Percentiles rank a stretch among this genome's conserved stretches.
Evolutionary conservation across 1,140 invertebrate genomes (phyloP).

Genomic region (Brachionus paranguensis): DNA sequence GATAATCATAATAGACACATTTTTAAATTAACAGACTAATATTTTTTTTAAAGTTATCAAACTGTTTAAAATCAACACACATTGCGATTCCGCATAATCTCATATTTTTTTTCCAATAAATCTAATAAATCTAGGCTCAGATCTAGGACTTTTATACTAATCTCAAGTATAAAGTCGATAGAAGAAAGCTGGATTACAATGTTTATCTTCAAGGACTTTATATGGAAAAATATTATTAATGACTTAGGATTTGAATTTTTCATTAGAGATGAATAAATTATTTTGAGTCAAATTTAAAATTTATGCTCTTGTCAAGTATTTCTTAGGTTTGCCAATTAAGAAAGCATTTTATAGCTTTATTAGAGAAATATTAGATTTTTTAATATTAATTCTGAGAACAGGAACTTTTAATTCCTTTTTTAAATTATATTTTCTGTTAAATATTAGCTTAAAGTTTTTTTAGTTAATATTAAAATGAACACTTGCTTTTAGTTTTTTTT

Average conservation of each 20-base stretch:
- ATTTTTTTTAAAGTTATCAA: neutral
- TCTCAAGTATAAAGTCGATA: neutral
- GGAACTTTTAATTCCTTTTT: neutral
- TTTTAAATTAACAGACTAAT: constrained; percentile 7
- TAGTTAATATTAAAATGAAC: no score
- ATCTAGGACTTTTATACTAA: neutral
- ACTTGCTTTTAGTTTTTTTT: no score
- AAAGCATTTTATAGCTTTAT: neutral
- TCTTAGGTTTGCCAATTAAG: neutral
- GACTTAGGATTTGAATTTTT: neutral
- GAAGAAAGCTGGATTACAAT: neutral
- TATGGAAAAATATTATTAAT: neutral
- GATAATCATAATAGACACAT: neutral
- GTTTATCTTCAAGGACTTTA: neutral
- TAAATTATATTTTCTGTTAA: no score
- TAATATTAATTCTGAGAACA: neutral
- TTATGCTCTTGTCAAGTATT: neutral
- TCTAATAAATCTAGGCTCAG: neutral
- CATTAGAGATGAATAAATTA: neutral
- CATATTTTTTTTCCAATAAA: neutral
- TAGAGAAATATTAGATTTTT: neutral
- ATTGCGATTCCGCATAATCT: neutral
- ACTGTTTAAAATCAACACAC: neutral
- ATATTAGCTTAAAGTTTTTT: no score
- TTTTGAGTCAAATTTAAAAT: neutral